These are phyloP conservation scores for Margaritifera margaritifera DNA, from an alignment of 2,888 invertebrate species.

Conservation along the genomic window DNA sequence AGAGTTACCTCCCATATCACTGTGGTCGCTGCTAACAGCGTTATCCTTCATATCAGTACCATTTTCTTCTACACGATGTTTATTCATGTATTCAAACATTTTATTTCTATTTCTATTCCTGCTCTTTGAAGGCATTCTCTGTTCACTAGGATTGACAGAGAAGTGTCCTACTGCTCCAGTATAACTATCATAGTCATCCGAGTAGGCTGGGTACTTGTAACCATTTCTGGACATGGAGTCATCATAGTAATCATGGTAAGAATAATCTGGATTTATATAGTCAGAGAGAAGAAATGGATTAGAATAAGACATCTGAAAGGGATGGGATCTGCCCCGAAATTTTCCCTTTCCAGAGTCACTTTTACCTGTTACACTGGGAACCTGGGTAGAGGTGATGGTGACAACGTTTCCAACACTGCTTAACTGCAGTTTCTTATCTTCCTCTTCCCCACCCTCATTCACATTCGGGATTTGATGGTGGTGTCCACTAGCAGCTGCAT, in stretches of 20 bases:
- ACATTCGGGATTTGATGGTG: slow-evolving; percentile 39
- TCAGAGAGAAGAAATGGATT: too few species aligned
- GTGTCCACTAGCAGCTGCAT: slow-evolving; percentile 58
- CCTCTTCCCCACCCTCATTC: slow-evolving; percentile 17
- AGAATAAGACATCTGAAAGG: too few species aligned
- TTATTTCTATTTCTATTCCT: slow-evolving; percentile 57
- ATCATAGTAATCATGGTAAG: slow-evolving; percentile 22
- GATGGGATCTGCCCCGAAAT: too few species aligned
- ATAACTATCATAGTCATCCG: slow-evolving; percentile 19
- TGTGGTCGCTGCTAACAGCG: not conserved
- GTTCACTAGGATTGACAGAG: too few species aligned
- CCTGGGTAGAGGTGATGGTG: not conserved
- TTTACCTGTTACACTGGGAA: too few species aligned
- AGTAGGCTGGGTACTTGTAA: too few species aligned
- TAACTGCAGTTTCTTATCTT: not conserved
- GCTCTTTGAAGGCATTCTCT: not conserved
- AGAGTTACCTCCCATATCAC: slow-evolving; percentile 15
- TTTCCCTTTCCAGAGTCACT: too few species aligned
- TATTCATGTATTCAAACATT: slow-evolving; percentile 49
- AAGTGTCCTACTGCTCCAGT: not conserved
- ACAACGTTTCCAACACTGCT: not conserved
- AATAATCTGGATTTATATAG: slow-evolving; percentile 12
- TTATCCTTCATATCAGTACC: not conserved
- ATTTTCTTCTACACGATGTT: slow-evolving; percentile 20
- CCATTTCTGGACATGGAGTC: too few species aligned